phyloP scores from a whole-genome alignment of 2,113 vertebrate species.

The Jacana jacana region DNA sequence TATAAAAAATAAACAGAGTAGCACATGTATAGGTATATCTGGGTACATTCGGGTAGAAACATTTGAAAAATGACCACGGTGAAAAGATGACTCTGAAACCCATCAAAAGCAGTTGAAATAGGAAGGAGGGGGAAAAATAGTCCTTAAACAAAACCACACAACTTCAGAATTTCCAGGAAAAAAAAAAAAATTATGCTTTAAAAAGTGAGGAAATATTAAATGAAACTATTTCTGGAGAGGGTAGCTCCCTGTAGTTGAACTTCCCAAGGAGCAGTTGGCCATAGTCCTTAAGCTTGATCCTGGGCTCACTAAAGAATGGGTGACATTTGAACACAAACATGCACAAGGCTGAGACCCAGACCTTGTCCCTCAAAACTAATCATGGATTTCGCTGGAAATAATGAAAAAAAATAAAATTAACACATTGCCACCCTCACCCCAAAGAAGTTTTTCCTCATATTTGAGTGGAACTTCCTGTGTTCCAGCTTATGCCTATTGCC shows the following conservation, averaged over 20 bases:
- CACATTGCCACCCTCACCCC: too few relatives aligned
- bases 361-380: too few relatives aligned
- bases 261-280: too few relatives aligned
- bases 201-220: background rate
- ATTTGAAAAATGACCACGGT: background rate
- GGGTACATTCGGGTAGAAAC: background rate
- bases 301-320: too few relatives aligned
- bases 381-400: too few relatives aligned
- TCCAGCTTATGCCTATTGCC: too few relatives aligned
- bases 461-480: too few relatives aligned
- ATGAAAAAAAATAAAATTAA: too few relatives aligned
- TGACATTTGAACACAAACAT: too few relatives aligned
- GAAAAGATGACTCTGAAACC: background rate
- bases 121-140: background rate
- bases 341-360: too few relatives aligned
- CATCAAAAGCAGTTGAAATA: background rate
- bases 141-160: background rate
- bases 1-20: conserved; percentile 1
- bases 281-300: too few relatives aligned
- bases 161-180: background rate
- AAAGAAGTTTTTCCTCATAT: too few relatives aligned
- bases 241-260: background rate
- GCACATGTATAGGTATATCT: background rate
- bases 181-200: background rate
- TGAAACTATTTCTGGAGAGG: background rate